Percentiles rank a stretch among this genome's conserved stretches.
phyloP scores from a whole-genome alignment of 1,140 invertebrate species.

The Calephelis virginiensis region DNA sequence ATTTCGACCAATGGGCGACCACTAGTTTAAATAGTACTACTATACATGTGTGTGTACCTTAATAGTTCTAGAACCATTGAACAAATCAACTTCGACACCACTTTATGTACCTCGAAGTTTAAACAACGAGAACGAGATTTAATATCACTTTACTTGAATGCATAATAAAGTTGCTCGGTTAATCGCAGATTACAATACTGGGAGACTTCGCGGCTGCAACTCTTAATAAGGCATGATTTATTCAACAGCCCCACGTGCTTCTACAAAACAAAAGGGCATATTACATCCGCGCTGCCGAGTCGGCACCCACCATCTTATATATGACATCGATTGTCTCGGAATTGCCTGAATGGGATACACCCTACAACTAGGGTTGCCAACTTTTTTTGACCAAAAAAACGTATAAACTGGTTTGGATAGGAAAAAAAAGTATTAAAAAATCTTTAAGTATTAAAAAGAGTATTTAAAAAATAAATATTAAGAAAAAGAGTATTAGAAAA shows the following conservation, averaged over 20 bases:
- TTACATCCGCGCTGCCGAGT: constrained; percentile 21
- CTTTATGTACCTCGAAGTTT: not conserved
- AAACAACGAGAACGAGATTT: not conserved
- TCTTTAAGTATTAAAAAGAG: too few relatives aligned
- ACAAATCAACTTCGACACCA: not conserved
- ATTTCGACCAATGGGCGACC: too few relatives aligned
- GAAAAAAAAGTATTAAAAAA: too few relatives aligned
- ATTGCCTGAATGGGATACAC: not conserved
- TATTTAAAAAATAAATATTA: too few relatives aligned
- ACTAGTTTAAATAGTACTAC: too few relatives aligned
- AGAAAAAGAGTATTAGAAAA: too few relatives aligned
- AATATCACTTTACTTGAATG: constrained; percentile 9
- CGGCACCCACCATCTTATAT: constrained; percentile 27
- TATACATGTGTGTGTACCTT: too few relatives aligned
- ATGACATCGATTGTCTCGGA: constrained; percentile 30
- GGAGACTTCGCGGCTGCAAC: constrained; percentile 4
- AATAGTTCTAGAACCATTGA: too few relatives aligned
- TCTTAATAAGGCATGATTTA: constrained; percentile 34
- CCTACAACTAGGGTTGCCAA: too few relatives aligned
- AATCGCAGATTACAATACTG: constrained; percentile 3
- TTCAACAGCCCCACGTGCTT: constrained; percentile 28
- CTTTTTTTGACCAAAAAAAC: too few relatives aligned
- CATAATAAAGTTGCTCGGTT: constrained; percentile 8
- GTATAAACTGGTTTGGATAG: too few relatives aligned
- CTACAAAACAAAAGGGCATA: constrained; percentile 26